Evolutionary conservation across 2,888 invertebrate genomes (phyloP).

Genomic region (Parascotia fuliginaria): DNA sequence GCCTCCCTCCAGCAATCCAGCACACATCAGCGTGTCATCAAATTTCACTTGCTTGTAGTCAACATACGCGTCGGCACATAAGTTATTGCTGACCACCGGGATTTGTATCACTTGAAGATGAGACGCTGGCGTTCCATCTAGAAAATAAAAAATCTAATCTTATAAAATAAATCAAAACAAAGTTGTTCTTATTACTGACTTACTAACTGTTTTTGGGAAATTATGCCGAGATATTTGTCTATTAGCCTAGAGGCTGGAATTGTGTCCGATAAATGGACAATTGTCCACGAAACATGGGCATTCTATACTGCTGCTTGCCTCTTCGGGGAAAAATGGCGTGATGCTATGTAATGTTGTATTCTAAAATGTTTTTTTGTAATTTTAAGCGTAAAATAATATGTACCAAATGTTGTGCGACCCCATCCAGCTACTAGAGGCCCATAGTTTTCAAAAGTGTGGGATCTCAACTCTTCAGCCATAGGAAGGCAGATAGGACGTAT

Average conservation of each 20-base stretch:
- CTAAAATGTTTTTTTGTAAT: too few species aligned
- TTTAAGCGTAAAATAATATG: conserved; percentile 65
- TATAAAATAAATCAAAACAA: not conserved
- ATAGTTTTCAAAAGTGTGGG: conserved; percentile 82
- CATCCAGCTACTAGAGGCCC: conserved; percentile 92
- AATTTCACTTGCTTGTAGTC: conserved; percentile 78
- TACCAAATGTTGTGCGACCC: conserved; percentile 90
- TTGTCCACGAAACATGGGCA: too few species aligned
- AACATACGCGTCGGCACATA: conserved; percentile 86
- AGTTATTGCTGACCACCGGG: conserved; percentile 87
- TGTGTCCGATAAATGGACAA: too few species aligned
- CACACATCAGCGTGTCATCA: conserved; percentile 89
- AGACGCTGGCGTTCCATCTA: conserved; percentile 89
- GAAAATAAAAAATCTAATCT: not conserved
- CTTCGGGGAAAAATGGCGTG: too few species aligned
- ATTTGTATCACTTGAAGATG: conserved; percentile 89
- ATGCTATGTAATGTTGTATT: too few species aligned
- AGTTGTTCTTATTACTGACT: too few species aligned
- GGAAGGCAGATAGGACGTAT: conserved; percentile 93
- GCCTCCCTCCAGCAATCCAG: conserved; percentile 87
- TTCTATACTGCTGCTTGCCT: too few species aligned
- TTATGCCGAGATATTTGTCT: too few species aligned
- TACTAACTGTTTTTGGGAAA: too few species aligned
- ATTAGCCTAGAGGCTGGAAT: too few species aligned
- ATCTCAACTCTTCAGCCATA: conserved; percentile 75